phyloP scores from a whole-genome alignment of 2,888 invertebrate species.

The Pecten maximus region DNA sequence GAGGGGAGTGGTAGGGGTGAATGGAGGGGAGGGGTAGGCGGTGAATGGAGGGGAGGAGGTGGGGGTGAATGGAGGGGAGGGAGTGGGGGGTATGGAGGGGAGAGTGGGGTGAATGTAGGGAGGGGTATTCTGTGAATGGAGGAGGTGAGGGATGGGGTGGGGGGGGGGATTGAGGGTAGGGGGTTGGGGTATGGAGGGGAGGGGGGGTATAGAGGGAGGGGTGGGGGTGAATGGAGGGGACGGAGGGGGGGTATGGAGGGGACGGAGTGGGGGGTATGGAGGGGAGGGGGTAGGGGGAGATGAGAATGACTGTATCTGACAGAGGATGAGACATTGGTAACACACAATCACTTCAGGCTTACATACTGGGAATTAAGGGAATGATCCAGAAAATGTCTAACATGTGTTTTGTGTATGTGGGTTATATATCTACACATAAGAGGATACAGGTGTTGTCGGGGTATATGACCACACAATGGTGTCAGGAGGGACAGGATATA shows the following conservation, averaged over 20 bases:
- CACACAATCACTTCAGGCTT: not conserved
- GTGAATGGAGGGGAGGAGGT: too few species aligned
- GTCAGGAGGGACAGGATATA: not conserved
- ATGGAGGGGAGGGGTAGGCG: too few species aligned
- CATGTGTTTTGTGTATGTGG: constrained; percentile 29
- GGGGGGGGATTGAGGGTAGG: too few species aligned
- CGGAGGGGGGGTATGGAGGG: not conserved
- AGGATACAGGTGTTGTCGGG: constrained; percentile 8
- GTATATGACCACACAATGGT: not conserved
- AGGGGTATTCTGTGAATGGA: too few species aligned
- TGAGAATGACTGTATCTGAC: not conserved
- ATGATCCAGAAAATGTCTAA: constrained; percentile 28
- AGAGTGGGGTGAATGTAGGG: too few species aligned
- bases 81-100: too few species aligned
- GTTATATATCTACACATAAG: not conserved
- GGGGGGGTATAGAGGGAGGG: not conserved
- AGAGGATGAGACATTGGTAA: not conserved
- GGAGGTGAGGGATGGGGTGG: too few species aligned
- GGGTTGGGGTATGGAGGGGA: not conserved
- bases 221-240: not conserved
- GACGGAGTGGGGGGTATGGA: not conserved
- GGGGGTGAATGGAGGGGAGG: too few species aligned
- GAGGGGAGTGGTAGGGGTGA: too few species aligned
- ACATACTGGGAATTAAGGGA: not conserved
- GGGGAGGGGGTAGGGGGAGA: not conserved